phyloP scores from a whole-genome alignment of 2,888 invertebrate species.

The Argyresthia goedartella region DNA sequence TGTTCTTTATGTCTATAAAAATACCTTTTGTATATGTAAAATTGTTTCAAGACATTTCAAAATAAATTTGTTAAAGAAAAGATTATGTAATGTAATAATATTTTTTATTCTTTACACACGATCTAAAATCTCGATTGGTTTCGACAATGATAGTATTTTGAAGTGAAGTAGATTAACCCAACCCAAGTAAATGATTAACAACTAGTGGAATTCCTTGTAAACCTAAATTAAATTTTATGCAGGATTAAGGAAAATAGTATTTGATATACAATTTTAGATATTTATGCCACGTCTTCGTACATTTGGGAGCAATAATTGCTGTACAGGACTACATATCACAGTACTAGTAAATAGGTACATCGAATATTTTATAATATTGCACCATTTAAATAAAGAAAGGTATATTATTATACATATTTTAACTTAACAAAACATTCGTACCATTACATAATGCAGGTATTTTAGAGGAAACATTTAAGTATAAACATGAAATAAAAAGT shows the following conservation, averaged over 20 bases:
- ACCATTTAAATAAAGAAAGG: neutral
- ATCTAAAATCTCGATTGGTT: conserved; percentile 13
- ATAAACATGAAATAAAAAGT: too few relatives aligned
- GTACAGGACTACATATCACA: neutral
- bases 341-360: neutral
- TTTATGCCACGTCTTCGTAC: too few relatives aligned
- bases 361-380: neutral
- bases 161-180: conserved; percentile 9
- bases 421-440: neutral
- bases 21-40: too few relatives aligned
- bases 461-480: too few relatives aligned
- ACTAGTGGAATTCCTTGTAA: conserved; percentile 23
- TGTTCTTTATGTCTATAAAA: too few relatives aligned
- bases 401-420: neutral
- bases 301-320: too few relatives aligned
- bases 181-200: conserved; percentile 22
- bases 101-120: conserved; percentile 13
- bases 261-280: too few relatives aligned
- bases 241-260: too few relatives aligned
- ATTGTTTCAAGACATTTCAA: too few relatives aligned
- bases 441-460: too few relatives aligned
- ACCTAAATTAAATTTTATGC: conserved; percentile 7
- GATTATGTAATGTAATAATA: conserved; percentile 7
- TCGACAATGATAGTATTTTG: conserved; percentile 5
- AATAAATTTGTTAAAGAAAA: conserved; percentile 8